These are phyloP conservation scores for Whitmania pigra DNA, from an alignment of 1,140 invertebrate species.

Conservation along the genomic window DNA sequence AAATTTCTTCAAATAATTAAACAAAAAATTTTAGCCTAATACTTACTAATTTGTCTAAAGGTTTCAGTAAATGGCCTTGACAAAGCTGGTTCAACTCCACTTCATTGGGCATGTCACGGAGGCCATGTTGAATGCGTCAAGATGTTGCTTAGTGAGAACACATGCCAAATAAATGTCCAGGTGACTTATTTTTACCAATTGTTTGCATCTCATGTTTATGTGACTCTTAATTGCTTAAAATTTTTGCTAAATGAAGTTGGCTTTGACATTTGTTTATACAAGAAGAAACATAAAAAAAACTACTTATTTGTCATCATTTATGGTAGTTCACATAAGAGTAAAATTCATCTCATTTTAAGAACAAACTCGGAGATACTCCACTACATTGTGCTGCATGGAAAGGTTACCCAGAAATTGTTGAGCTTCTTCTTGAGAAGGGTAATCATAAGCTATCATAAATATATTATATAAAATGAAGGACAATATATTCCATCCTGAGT, in stretches of 20 bases:
- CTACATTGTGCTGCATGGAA: conserved; percentile 47
- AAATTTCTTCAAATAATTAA: too few relatives aligned
- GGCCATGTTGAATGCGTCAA: conserved; percentile 44
- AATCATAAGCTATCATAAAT: conserved; percentile 11
- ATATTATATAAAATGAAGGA: neutral
- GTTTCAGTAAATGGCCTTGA: conserved; percentile 57
- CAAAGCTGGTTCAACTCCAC: conserved; percentile 54
- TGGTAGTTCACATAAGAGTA: too few relatives aligned
- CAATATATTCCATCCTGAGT: neutral
- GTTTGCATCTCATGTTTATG: too few relatives aligned
- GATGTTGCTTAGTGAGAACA: conserved; percentile 33
- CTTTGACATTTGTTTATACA: too few relatives aligned
- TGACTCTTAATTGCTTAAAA: too few relatives aligned
- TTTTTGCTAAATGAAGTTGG: too few relatives aligned
- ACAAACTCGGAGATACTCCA: conserved; percentile 47
- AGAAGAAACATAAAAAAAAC: too few relatives aligned
- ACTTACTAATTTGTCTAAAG: conserved; percentile 27
- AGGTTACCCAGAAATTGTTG: conserved; percentile 41
- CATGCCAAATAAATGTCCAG: conserved; percentile 43
- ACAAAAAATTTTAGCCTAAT: too few relatives aligned
- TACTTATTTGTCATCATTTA: too few relatives aligned
- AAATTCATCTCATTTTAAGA: conserved; percentile 29
- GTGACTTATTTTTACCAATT: conserved; percentile 26
- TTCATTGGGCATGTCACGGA: conserved; percentile 57
- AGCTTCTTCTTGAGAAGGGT: conserved; percentile 41